Percentiles rank a stretch among this genome's conserved stretches.
Conservation (phyloP, 1,140 invertebrate genomes). For the Nasonia longicornis region DNA sequence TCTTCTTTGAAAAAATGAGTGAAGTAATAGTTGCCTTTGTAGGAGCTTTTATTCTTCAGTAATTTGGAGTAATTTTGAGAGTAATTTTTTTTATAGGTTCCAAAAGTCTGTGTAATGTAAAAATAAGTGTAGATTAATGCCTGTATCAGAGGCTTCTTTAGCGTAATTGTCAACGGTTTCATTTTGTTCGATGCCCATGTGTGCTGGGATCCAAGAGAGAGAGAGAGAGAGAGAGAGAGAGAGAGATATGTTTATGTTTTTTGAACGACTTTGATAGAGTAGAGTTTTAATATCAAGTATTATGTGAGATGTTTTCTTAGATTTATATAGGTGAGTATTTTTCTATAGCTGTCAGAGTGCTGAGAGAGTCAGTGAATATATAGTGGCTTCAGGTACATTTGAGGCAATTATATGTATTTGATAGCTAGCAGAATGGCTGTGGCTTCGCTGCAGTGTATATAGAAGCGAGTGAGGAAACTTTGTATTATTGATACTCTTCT, state of each 20-base stretch:
- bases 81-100: no score
- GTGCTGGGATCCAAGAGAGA: background rate
- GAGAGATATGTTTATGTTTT: no score
- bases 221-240: background rate
- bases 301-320: background rate
- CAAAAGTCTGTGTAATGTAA: no score
- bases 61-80: no score
- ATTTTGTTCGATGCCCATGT: background rate
- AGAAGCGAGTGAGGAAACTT: background rate
- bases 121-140: background rate
- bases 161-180: no score
- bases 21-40: no score
- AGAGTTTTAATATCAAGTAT: background rate
- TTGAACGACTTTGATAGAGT: background rate
- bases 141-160: no score
- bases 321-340: slow-evolving; percentile 7
- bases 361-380: slow-evolving; percentile 10
- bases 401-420: background rate
- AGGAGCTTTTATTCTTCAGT: no score
- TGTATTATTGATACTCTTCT: background rate
- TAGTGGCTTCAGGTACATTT: background rate
- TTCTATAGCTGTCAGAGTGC: background rate
- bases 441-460: slow-evolving; percentile 5
- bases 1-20: no score
- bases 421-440: background rate